These are phyloP conservation scores for Halisarca cf. caerulea DNA, from an alignment of 37 sponge, comb jelly and placozoan species.

Conservation along the genomic window DNA sequence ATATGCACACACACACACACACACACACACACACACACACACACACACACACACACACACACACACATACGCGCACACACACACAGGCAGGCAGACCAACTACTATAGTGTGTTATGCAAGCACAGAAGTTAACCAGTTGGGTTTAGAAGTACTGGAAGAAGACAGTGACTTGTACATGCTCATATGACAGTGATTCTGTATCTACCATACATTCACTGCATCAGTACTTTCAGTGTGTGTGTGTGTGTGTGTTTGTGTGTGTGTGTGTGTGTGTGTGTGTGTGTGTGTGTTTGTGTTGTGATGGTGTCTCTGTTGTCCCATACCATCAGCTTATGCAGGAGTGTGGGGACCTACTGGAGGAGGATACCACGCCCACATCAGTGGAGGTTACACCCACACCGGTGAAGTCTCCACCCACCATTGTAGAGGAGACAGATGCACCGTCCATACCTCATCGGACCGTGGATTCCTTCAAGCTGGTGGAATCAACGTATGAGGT, in stretches of 20 bases:
- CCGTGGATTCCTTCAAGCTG: not conserved
- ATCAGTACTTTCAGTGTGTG: not conserved
- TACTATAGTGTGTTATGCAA: too few species aligned
- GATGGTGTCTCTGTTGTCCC: not conserved
- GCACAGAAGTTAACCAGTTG: too few species aligned
- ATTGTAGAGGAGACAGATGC: slow-evolving; percentile 4
- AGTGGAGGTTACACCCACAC: not conserved
- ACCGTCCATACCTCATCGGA: slow-evolving; percentile 11
- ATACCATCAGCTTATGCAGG: not conserved
- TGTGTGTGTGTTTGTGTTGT: not conserved
- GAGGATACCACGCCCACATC: not conserved
- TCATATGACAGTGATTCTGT: too few species aligned
- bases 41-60: too few species aligned
- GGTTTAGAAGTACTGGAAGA: too few species aligned
- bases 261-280: not conserved
- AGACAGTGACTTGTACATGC: too few species aligned
- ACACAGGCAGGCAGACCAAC: too few species aligned
- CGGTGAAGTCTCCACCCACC: not conserved
- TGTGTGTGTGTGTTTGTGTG: not conserved
- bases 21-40: too few species aligned
- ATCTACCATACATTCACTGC: not conserved
- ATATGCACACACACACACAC: too few species aligned
- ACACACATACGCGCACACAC: too few species aligned
- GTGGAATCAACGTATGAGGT: slow-evolving; percentile 5
- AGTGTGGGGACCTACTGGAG: slow-evolving; percentile 17